A percentile compares a stretch with the other conserved stretches of the same genome.
Evolutionary conservation across 2,797 vertebrate species (phyloP).

Genomic region (Sebastes steindachneri): DNA sequence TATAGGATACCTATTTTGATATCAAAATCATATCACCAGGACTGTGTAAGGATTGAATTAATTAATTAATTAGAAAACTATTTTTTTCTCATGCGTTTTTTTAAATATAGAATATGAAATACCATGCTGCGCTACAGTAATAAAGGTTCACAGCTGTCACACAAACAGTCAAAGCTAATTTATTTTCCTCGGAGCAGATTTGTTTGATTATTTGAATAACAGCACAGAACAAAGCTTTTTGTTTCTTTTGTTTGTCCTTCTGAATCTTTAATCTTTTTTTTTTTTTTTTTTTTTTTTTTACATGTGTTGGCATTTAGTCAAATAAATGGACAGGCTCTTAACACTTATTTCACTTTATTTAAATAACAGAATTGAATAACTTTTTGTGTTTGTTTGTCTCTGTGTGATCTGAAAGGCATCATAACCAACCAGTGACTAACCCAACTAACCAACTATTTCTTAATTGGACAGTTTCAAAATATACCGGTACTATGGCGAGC

Average conservation of each 20-base stretch:
- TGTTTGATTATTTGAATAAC: neutral
- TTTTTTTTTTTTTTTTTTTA: neutral
- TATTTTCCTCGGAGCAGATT: neutral
- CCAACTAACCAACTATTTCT: neutral
- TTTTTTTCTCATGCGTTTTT: constrained; percentile 16
- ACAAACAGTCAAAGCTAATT: neutral
- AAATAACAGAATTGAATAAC: neutral
- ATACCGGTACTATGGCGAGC: neutral
- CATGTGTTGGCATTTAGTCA: neutral
- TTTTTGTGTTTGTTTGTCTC: neutral
- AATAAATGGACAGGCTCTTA: neutral
- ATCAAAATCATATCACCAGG: neutral
- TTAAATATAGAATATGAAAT: neutral
- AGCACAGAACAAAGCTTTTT: neutral
- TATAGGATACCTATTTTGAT: constrained; percentile 4
- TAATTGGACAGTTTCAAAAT: neutral
- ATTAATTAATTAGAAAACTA: constrained; percentile 16
- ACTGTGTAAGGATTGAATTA: constrained; percentile 20
- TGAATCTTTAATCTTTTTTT: neutral
- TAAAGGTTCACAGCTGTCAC: neutral
- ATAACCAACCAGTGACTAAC: neutral
- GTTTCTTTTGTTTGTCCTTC: neutral
- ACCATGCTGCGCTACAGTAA: neutral
- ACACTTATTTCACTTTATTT: neutral
- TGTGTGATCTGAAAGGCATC: neutral